Base-by-base conservation (phyloP, 2,113 vertebrate species). In the Strigops habroptila region DNA sequence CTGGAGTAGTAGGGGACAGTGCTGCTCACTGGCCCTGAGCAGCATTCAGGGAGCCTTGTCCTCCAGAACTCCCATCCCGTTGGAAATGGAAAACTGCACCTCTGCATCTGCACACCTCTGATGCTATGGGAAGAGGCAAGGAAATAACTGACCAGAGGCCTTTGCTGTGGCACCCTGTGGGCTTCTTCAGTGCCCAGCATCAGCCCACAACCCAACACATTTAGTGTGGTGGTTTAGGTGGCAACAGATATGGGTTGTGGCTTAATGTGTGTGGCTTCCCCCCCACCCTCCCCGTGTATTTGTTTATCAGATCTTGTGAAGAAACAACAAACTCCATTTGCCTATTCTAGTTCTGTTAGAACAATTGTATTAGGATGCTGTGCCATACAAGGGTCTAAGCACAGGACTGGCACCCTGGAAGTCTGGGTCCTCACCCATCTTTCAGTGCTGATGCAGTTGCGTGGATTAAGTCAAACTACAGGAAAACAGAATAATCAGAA, bases 391-490 rank as follows among this genome's bases (percentile, higher is more conserved):
- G 78, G 41, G 33, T 51, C 57, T 53, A 13, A 60, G 74, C 2
- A 3, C 9, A 7, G 43, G 63, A 22, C 28, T 78, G 73, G 43
- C 24, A 31, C 35, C 27, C 2, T 0, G 37, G 33, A 69, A 51
- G 27, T 49, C 48, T 65, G 74, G 4, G 8, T 82, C 73, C 39
- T 93, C 44, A 14, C n/a, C 41, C 31, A 23, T 37, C 48, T 81
- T 62, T 59, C 1, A 1, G 18, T 19, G 64, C 71, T 21, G 7
- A 27, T 64, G 9, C 1, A 5, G 25, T 23, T 55, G 24, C 1
- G 2, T n/a, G 43, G 68, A 41, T 37, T 57, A 48, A n/a, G 14
- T 53, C 33, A 33, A 31, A 53, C 44, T 35, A 6, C 57, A 31
- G 30, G 35, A 64, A 57, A 55, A 37, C 30, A 53, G 59, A 83